phyloP scores from a whole-genome alignment of 2,113 vertebrate genomes.

The Nothocercus nigrocapillus region DNA sequence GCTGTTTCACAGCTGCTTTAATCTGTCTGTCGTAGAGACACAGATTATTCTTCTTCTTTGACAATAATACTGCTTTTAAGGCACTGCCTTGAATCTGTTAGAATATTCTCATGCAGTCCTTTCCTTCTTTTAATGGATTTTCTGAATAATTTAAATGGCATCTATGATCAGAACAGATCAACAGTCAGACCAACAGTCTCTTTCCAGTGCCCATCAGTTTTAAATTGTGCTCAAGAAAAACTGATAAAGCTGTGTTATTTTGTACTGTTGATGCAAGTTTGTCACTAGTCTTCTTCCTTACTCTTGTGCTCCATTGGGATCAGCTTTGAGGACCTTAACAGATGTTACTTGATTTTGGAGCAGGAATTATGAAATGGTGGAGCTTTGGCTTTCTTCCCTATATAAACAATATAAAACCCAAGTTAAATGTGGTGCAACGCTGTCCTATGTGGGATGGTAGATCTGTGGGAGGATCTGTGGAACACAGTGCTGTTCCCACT shows the following conservation, averaged over 20 bases:
- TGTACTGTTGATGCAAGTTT: not conserved
- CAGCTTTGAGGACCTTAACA: not conserved
- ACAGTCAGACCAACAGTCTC: not conserved
- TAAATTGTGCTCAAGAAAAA: not conserved
- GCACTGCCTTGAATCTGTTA: not conserved
- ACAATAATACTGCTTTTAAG: not conserved
- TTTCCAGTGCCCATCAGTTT: not conserved
- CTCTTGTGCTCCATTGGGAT: not conserved
- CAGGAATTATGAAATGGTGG: not conserved
- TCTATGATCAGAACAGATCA: not conserved
- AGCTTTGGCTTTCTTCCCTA: not conserved
- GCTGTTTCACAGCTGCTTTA: not conserved
- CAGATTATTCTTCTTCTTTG: not conserved
- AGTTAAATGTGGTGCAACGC: not conserved
- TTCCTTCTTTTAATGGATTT: not conserved
- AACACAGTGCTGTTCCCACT: not conserved
- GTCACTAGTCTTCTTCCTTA: not conserved
- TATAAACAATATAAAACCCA: not conserved
- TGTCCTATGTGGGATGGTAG: accelerated
- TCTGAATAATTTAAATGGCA: not conserved
- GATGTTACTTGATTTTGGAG: not conserved
- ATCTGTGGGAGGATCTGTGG: not conserved
- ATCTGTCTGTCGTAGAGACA: not conserved
- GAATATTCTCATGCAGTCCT: not conserved
- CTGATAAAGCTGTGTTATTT: not conserved